Evolutionary conservation across 1,140 invertebrate genomes (phyloP).

Genomic region (Aphelenchoides besseyi): DNA sequence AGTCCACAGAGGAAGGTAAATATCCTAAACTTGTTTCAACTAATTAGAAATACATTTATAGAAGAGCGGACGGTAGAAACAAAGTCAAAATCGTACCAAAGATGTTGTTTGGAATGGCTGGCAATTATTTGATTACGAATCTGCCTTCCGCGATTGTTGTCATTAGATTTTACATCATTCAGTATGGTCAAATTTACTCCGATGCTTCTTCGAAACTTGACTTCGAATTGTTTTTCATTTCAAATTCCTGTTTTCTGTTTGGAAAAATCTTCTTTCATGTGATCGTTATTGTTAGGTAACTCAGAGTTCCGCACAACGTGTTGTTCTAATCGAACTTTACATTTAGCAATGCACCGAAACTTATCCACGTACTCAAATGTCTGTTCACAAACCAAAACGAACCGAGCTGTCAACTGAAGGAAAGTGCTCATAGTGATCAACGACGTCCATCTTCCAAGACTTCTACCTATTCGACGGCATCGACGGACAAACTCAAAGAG

Average conservation of each 20-base stretch:
- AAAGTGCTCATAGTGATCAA: neutral
- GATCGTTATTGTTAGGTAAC: conserved; percentile 2
- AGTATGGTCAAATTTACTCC: neutral
- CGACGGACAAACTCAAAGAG: neutral
- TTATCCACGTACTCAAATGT: neutral
- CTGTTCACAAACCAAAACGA: neutral
- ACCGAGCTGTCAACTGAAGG: neutral
- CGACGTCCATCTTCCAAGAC: neutral
- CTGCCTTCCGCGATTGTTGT: neutral
- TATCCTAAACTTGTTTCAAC: neutral
- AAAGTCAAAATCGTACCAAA: conserved; percentile 1
- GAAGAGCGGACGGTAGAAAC: neutral
- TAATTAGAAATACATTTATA: neutral
- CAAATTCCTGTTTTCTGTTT: neutral
- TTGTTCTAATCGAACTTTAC: neutral
- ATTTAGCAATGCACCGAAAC: neutral
- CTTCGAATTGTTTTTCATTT: neutral
- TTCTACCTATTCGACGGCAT: neutral
- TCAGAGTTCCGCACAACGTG: neutral
- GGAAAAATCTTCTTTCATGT: conserved; percentile 1
- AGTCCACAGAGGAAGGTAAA: neutral
- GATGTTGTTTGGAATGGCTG: neutral
- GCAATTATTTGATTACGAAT: neutral
- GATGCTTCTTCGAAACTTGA: neutral
- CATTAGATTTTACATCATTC: neutral